Conservation (phyloP, 92 coral and sea anemone genomes). For the Actinernus sp. region DNA sequence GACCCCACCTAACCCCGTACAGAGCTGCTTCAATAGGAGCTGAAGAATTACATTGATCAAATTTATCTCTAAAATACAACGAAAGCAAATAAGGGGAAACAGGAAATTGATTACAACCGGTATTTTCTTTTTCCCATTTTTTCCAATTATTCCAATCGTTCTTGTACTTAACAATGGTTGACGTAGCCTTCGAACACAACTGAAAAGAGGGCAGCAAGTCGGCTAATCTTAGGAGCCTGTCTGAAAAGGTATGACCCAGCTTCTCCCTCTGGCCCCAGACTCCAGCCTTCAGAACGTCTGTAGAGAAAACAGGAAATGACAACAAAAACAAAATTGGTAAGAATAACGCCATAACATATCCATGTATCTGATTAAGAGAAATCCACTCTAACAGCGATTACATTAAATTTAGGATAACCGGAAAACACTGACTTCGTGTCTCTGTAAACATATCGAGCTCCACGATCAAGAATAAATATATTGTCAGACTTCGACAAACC, state of each 20-base stretch:
- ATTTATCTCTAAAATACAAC: slow-evolving; percentile 19
- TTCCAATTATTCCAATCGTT: slow-evolving; percentile 33
- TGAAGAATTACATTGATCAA: slow-evolving; percentile 24
- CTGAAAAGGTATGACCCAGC: background rate
- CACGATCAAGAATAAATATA: too few species aligned
- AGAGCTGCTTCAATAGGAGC: slow-evolving; percentile 41
- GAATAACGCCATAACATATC: too few species aligned
- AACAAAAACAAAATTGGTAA: too few species aligned
- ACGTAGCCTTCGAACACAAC: slow-evolving; percentile 22
- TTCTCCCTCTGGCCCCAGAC: slow-evolving; percentile 17
- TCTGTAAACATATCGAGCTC: too few species aligned
- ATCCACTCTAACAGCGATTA: too few species aligned
- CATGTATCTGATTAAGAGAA: too few species aligned
- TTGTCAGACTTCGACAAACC: too few species aligned
- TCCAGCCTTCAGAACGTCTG: slow-evolving; percentile 20
- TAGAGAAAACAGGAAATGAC: too few species aligned
- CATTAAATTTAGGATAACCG: too few species aligned
- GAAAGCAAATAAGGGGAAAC: slow-evolving; percentile 24
- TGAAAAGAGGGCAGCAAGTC: slow-evolving; percentile 10
- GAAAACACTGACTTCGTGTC: too few species aligned
- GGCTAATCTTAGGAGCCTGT: slow-evolving; percentile 14
- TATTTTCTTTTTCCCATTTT: slow-evolving; percentile 14
- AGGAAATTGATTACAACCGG: slow-evolving; percentile 30
- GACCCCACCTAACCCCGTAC: slow-evolving; percentile 58
- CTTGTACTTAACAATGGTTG: slow-evolving; percentile 32